Evolutionary conservation across 2,888 invertebrate genomes (phyloP).

Genomic region (Hartigia nigra): DNA sequence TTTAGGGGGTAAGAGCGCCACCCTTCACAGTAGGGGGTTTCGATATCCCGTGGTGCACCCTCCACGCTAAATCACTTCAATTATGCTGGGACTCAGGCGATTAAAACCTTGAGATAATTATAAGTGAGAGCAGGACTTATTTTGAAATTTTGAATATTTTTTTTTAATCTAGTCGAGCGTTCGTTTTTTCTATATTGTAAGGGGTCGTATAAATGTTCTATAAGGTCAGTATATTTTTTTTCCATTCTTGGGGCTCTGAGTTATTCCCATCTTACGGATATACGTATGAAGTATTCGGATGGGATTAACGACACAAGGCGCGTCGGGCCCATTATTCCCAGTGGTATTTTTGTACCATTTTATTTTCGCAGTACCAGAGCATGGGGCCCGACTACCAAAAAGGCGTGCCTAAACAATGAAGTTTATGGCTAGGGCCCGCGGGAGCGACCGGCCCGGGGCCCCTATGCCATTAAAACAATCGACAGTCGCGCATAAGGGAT

Average conservation of each 20-base stretch:
- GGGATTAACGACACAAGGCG: not conserved
- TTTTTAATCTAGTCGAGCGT: not conserved
- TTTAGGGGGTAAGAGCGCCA: conserved; percentile 24
- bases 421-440: conserved; percentile 56
- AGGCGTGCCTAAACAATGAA: conserved; percentile 63
- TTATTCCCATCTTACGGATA: not conserved
- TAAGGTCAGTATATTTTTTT: too few relatives aligned
- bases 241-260: not conserved
- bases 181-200: not conserved
- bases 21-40: conserved; percentile 43
- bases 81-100: conserved; percentile 41
- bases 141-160: not conserved
- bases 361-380: conserved; percentile 4
- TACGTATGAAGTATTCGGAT: not conserved
- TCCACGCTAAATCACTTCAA: conserved; percentile 52
- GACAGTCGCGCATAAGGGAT: conserved; percentile 47
- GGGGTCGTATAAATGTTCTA: too few relatives aligned
- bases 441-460: conserved; percentile 27
- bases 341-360: not conserved
- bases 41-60: conserved; percentile 46
- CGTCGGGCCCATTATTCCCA: not conserved
- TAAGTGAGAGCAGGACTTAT: conserved; percentile 23
- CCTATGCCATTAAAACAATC: conserved; percentile 61
- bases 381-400: conserved; percentile 37
- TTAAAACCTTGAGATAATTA: conserved; percentile 51